A percentile compares a stretch with the other conserved stretches of the same genome.
phyloP scores from a whole-genome alignment of 2,888 invertebrate species.

The Athetis lepigone region DNA sequence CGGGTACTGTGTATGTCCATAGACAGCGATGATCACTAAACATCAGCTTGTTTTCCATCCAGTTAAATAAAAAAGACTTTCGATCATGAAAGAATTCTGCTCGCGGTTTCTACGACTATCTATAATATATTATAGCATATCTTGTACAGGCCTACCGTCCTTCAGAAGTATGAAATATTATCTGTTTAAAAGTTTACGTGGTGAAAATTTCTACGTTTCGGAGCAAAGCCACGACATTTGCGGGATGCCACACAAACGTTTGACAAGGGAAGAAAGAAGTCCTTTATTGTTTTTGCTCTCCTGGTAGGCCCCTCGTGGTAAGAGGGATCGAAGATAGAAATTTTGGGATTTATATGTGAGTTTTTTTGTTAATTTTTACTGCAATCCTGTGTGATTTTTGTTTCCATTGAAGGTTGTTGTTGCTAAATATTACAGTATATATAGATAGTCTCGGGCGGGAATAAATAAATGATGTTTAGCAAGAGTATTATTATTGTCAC shows the following conservation, averaged over 20 bases:
- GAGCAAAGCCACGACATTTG: slow-evolving; percentile 82
- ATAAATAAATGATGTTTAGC: no score
- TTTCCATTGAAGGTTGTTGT: neutral
- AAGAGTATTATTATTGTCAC: no score
- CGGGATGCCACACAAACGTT: slow-evolving; percentile 81
- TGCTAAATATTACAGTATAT: neutral
- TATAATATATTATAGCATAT: neutral
- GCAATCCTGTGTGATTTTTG: neutral
- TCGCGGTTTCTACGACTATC: no score
- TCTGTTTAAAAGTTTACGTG: slow-evolving; percentile 77
- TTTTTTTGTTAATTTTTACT: neutral
- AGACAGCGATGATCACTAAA: no score
- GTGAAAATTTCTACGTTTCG: slow-evolving; percentile 75
- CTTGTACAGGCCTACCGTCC: slow-evolving; percentile 18
- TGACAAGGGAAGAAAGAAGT: slow-evolving; percentile 78
- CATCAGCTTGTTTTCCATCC: neutral
- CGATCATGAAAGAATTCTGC: no score
- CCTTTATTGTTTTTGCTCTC: slow-evolving; percentile 71
- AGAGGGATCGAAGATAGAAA: neutral
- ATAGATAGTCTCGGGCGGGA: no score
- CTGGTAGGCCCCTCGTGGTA: slow-evolving; percentile 46
- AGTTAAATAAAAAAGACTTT: no score
- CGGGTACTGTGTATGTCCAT: no score
- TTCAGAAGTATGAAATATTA: slow-evolving; percentile 82
- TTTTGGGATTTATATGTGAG: slow-evolving; percentile 2